These are phyloP conservation scores for Ophion costatus DNA, from an alignment of 2,888 invertebrate genomes.

Conservation along the genomic window DNA sequence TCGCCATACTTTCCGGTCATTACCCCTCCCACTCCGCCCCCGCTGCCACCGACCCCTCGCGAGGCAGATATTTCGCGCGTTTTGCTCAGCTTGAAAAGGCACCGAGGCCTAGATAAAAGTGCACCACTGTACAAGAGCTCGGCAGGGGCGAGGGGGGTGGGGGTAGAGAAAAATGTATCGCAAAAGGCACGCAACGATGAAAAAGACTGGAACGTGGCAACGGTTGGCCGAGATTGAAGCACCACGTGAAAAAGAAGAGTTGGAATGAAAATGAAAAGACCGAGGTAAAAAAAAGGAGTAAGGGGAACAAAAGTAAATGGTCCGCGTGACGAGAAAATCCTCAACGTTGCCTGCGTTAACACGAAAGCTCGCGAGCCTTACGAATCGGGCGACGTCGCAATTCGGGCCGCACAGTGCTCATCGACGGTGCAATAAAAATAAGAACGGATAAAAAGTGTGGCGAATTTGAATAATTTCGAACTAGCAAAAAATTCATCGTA, in stretches of 20 bases:
- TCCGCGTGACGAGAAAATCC: slow-evolving; percentile 4
- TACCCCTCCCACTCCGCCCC: too few species aligned
- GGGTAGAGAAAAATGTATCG: neutral
- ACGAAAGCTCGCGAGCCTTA: neutral
- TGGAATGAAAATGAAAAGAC: slow-evolving; percentile 26
- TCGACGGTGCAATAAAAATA: slow-evolving; percentile 1
- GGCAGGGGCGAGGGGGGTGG: neutral
- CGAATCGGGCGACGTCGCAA: neutral
- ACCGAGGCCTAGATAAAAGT: slow-evolving; percentile 33
- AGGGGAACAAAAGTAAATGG: slow-evolving; percentile 21
- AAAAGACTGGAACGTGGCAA: slow-evolving; percentile 21
- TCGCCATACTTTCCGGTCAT: too few species aligned
- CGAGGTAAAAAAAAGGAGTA: slow-evolving; percentile 16
- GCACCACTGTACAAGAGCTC: neutral
- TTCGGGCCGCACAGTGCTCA: slow-evolving; percentile 1
- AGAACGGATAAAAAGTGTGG: too few species aligned
- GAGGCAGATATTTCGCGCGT: slow-evolving; percentile 19
- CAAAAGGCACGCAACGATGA: neutral
- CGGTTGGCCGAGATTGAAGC: slow-evolving; percentile 29
- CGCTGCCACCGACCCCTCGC: too few species aligned
- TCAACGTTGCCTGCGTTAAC: neutral
- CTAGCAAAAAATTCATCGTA: neutral
- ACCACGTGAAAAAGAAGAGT: slow-evolving; percentile 34
- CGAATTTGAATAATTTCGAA: too few species aligned
- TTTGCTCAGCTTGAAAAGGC: slow-evolving; percentile 6